Base-by-base conservation (phyloP, 2,797 vertebrate species). In the Crax fasciolata region DNA sequence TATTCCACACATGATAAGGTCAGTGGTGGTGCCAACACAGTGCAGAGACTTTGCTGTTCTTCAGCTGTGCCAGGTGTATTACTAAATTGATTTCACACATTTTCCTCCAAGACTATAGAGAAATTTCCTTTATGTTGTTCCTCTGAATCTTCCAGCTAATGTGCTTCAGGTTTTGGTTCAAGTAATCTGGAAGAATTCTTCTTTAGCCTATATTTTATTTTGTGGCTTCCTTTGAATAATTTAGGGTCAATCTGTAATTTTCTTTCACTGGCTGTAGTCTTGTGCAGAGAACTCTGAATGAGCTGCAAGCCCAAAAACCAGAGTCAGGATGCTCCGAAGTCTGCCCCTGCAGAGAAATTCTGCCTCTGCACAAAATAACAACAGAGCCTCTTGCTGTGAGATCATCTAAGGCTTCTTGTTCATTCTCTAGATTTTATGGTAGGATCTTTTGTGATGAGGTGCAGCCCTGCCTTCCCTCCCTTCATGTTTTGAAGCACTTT, bases 181-280 rank as follows among this genome's bases (percentile, higher is more conserved):
- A 79, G 46, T 59, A 61, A 71, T 81, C 84, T 91, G 65, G 54
- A 85, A 72, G 32, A 77, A 82, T 85, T 84, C 21, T 84, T 87
- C 72, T 85, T 86, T 88, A 83, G 72, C 44, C 67, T 86, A 4
- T 43, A 70, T 92, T 93, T 83, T 86, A 81, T 86, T 93, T 94
- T 81, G 87, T 91, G 81, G 49, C 61, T 79, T 92, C 52, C 52
- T 91, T 72, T 82, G 59, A 86, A 79, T 79, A 91, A 89, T 81
- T 86, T 46, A 75, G 32, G 86, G 57, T 85, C 87, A 84, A 81
- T 35, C 76, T 68, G 71, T 62, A 79, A 27, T 81, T 93, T 70
- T 92, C 59, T 92, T 39, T 61, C 24, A 28, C 23, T 55, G 13
- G 65, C 59, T 93, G 43, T 65, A 49, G 41, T 81, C 80, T 67